These are phyloP conservation scores for Eupsittula cactorum DNA, from an alignment of 2,113 vertebrate species.

Conservation along the genomic window DNA sequence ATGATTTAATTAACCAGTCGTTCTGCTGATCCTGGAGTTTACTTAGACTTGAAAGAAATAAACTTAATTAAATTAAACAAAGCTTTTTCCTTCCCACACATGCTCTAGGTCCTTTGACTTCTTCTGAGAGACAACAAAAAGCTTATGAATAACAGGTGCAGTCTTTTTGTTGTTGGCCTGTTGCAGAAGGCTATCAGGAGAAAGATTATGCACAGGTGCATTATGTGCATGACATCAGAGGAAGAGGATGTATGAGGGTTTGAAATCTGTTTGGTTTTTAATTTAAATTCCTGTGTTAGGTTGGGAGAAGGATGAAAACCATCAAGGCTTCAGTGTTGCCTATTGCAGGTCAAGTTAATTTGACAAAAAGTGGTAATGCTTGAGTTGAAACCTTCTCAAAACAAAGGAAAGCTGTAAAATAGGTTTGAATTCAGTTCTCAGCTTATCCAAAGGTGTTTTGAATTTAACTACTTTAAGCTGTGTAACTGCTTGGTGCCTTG, in stretches of 20 bases:
- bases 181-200: constrained; percentile 1
- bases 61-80: constrained; percentile 68
- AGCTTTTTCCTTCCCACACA: neutral
- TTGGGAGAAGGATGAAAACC: neutral
- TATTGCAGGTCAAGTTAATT: neutral
- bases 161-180: constrained; percentile 23
- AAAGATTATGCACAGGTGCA: constrained; percentile 44
- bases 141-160: constrained; percentile 10
- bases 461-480: neutral
- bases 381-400: neutral
- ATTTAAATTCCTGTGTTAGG: neutral
- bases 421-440: neutral
- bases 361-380: neutral
- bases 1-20: constrained; percentile 59
- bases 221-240: neutral
- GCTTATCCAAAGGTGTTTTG: neutral
- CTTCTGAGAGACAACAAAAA: constrained; percentile 9
- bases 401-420: neutral
- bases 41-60: constrained; percentile 70
- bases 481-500: neutral
- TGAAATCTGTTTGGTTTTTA: neutral
- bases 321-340: neutral
- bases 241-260: neutral
- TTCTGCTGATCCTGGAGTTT: constrained; percentile 41
- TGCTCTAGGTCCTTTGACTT: neutral